These are phyloP conservation scores for Hippocampus comes DNA, from an alignment of 2,113 vertebrate genomes.

Conservation along the genomic window DNA sequence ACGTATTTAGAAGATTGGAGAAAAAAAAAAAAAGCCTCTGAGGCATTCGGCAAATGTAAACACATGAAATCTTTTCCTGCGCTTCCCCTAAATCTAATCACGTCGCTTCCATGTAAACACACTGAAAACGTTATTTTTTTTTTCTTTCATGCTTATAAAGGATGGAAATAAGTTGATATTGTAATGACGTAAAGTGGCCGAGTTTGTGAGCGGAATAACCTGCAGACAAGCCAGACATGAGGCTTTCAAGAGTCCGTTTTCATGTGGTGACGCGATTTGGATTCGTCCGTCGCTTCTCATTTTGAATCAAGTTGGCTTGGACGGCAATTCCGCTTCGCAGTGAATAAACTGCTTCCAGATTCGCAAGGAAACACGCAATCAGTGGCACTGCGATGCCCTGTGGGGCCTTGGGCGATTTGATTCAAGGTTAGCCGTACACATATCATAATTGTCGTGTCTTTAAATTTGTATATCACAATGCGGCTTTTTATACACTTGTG, in stretches of 20 bases:
- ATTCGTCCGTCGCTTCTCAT: conserved; percentile 34
- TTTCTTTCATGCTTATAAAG: conserved; percentile 13
- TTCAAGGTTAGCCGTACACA: background rate
- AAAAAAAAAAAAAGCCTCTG: conserved; percentile 19
- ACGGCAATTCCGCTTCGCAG: conserved; percentile 18
- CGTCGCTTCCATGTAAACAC: conserved; percentile 37
- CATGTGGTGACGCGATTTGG: conserved; percentile 33
- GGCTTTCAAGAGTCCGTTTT: conserved; percentile 38
- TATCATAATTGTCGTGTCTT: background rate
- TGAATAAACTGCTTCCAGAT: conserved; percentile 43
- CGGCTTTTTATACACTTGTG: background rate
- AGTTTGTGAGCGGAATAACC: conserved; percentile 26
- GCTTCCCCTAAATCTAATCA: conserved; percentile 34
- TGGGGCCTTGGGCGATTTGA: too few species aligned
- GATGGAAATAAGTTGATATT: conserved; percentile 6
- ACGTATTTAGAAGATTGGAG: conserved; percentile 32
- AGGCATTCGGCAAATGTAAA: conserved; percentile 35
- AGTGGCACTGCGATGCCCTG: conserved; percentile 18
- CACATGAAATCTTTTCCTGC: conserved; percentile 18
- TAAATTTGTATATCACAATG: background rate
- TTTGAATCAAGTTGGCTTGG: conserved; percentile 23
- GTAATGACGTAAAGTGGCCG: conserved; percentile 8
- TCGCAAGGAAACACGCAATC: conserved; percentile 48
- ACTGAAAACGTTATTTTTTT: conserved; percentile 7
- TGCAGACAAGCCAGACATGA: conserved; percentile 23